Conservation (phyloP, 2,797 vertebrate species). For the Catostomus latipinnis region DNA sequence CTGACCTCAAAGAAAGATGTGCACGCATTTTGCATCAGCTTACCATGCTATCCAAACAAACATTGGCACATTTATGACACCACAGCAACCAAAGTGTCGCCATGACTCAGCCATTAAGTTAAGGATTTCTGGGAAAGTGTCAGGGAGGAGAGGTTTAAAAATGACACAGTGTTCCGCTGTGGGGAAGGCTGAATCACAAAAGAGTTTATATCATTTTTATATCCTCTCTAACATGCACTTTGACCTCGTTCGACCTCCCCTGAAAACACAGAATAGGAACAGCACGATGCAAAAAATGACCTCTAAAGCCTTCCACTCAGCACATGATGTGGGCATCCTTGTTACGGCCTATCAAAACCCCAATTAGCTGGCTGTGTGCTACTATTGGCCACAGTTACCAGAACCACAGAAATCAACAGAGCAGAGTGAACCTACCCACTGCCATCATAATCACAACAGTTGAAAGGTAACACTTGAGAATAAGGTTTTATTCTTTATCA, state of each 20-base stretch:
- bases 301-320: conserved; percentile 25
- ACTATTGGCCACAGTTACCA: conserved; percentile 23
- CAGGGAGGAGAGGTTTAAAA: not conserved
- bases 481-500: no score
- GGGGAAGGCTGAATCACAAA: conserved; percentile 8
- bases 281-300: conserved; percentile 19
- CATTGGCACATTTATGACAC: conserved; percentile 4
- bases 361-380: conserved; percentile 37
- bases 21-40: not conserved
- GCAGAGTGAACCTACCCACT: not conserved
- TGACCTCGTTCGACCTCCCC: not conserved
- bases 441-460: conserved; percentile 1
- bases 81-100: not conserved
- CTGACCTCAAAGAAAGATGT: no score
- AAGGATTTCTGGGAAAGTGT: not conserved
- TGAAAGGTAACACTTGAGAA: no score
- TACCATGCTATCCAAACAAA: conserved; percentile 5
- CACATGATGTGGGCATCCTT: conserved; percentile 4
- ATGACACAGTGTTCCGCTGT: not conserved
- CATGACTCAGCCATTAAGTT: conserved; percentile 26
- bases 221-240: not conserved
- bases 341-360: conserved; percentile 59
- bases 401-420: conserved; percentile 16
- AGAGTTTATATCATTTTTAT: not conserved
- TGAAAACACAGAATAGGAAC: not conserved